These are phyloP conservation scores for Zhuqinia jingwanae DNA, from an alignment of 2,888 invertebrate species.

Conservation along the genomic window DNA sequence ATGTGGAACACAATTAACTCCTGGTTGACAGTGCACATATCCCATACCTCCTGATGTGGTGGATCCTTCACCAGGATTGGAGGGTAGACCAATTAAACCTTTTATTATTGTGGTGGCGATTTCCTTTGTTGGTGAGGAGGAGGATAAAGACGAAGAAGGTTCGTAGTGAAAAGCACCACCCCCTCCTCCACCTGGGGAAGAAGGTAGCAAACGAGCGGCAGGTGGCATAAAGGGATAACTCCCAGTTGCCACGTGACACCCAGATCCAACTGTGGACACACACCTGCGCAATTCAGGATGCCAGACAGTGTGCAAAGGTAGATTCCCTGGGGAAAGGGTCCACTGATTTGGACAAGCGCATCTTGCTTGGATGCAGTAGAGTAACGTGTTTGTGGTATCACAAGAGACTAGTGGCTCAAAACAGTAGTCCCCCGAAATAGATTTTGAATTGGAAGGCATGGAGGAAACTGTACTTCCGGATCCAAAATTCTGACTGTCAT, in stretches of 20 bases:
- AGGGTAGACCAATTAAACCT: constrained; percentile 50
- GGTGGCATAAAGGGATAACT: neutral
- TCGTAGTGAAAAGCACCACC: no score
- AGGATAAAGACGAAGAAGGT: neutral
- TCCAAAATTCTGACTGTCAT: no score
- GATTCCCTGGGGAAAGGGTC: constrained; percentile 62
- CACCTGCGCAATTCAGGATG: constrained; percentile 55
- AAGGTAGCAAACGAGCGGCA: neutral
- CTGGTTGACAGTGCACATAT: constrained; percentile 70
- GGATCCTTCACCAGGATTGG: neutral
- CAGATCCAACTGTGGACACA: constrained; percentile 64
- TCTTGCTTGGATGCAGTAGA: constrained; percentile 62
- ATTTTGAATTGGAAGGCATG: constrained; percentile 53
- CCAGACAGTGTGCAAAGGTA: constrained; percentile 72
- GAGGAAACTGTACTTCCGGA: no score
- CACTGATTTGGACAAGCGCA: constrained; percentile 70
- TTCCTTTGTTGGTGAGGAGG: constrained; percentile 37
- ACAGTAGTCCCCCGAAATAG: constrained; percentile 72
- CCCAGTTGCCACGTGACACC: constrained; percentile 52
- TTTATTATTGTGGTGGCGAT: constrained; percentile 47
- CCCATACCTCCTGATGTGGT: constrained; percentile 1
- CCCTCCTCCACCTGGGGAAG: no score
- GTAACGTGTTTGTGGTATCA: constrained; percentile 66
- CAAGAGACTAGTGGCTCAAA: constrained; percentile 67
- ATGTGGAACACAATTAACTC: constrained; percentile 60